Evolutionary conservation across 2,797 vertebrate genomes (phyloP), one percentile per base, ranked within the genome.

Genomic region (Tympanoctomys barrerae): DNA sequence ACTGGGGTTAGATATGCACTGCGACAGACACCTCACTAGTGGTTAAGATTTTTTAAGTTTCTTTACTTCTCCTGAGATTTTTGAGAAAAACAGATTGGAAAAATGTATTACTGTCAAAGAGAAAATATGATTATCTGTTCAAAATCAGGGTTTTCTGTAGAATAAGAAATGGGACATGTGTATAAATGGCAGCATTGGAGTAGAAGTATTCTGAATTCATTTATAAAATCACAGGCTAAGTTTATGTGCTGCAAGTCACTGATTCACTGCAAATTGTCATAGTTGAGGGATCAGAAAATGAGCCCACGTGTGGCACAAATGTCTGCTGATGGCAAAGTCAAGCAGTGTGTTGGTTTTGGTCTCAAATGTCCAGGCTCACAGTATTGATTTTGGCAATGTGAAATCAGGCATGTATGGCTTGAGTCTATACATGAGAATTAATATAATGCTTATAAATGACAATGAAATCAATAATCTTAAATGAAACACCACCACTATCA

Each of bases 371-470:
- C 81, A 96, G 71, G 92, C 54, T 92, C 59, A 26, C 2, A 49
- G 57, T 57, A 31, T 31, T 78, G 11, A 89, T 91, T 96, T 95
- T 64, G 73, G 71, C 91, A 33, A 64, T 6, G 70, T 87, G 80
- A 92, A 97, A 96, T 96, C 57, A 89, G 92, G 78, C 87, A 88
- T 95, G 81, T 36, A 89, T 11, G 1, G 78, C 96, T 95, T 92
- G 94, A 96, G 90, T 88, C 97, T 97, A 97, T 97, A 96, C 97
- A 97, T 97, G 97, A 96, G 83, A 97, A 96, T 96, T 97, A 87
- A 89, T 97, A 95, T 97, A 96, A 97, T 97, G 97, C 95, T 97
- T 96, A 96, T 94, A 33, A 97, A 92, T 92, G 92, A 92, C 94
- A 97, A 96, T 96, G 86, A 97, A 96, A 83, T 92, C 96, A 88